Conservation (phyloP, 2,113 vertebrate species). For the Poeciliopsis turrubarensis region DNA sequence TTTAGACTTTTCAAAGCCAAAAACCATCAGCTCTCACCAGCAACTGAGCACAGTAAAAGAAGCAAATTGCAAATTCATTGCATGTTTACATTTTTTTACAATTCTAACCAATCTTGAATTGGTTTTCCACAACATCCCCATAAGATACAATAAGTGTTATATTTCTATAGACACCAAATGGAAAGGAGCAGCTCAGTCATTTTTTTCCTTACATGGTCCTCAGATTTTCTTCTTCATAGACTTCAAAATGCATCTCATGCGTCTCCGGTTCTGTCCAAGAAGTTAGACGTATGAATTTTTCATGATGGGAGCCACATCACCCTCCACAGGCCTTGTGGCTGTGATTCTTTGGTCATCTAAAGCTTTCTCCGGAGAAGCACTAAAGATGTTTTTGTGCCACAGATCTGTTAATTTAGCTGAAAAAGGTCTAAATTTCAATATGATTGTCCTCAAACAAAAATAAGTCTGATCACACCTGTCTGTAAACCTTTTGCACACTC, state of each 20-base stretch:
- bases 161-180: background rate
- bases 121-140: background rate
- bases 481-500: no score
- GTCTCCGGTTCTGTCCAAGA: background rate
- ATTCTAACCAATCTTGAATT: background rate
- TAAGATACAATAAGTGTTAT: background rate
- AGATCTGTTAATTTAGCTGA: background rate
- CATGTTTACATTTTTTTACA: background rate
- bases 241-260: background rate
- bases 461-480: background rate
- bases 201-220: no score
- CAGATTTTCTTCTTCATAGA: background rate
- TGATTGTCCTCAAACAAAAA: background rate
- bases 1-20: background rate
- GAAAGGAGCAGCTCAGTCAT: background rate
- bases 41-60: background rate
- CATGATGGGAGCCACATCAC: background rate
- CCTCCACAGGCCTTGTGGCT: background rate
- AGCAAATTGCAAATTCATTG: background rate
- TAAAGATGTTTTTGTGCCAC: background rate
- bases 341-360: background rate
- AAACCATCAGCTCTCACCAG: background rate
- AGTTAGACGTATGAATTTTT: background rate
- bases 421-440: background rate
- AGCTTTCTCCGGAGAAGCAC: background rate